These are phyloP conservation scores for Alethe diademata DNA, from an alignment of 2,113 vertebrate genomes.

Conservation along the genomic window DNA sequence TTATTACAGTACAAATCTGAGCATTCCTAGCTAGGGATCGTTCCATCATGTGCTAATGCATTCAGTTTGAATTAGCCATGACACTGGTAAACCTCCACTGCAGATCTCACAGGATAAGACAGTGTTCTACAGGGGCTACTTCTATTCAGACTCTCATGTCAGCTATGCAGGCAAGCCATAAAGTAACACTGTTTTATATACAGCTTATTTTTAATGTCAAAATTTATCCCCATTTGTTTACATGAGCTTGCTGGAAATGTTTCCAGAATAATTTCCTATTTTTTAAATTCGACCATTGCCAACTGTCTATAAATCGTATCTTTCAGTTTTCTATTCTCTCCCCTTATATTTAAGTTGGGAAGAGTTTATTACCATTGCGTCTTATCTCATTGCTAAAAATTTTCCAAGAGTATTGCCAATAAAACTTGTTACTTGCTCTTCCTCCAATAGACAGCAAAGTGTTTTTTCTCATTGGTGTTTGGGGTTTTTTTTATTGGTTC, in stretches of 20 bases:
- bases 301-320: background rate
- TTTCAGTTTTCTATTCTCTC: background rate
- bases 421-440: background rate
- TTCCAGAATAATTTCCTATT: background rate
- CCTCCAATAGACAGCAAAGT: background rate
- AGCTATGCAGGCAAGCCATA: background rate
- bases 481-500: background rate
- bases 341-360: background rate
- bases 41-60: background rate
- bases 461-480: background rate
- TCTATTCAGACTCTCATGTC: background rate
- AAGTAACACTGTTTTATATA: background rate
- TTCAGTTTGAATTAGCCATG: background rate
- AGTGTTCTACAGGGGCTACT: background rate
- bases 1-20: conserved; percentile 28
- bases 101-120: background rate
- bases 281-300: background rate
- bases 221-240: background rate
- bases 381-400: background rate
- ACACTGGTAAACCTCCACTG: background rate
- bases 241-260: background rate
- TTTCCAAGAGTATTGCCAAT: background rate
- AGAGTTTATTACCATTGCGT: background rate
- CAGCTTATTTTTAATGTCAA: background rate
- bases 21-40: background rate